phyloP scores from a whole-genome alignment of 2,888 invertebrate genomes.

The Phaonia tiefii region DNA sequence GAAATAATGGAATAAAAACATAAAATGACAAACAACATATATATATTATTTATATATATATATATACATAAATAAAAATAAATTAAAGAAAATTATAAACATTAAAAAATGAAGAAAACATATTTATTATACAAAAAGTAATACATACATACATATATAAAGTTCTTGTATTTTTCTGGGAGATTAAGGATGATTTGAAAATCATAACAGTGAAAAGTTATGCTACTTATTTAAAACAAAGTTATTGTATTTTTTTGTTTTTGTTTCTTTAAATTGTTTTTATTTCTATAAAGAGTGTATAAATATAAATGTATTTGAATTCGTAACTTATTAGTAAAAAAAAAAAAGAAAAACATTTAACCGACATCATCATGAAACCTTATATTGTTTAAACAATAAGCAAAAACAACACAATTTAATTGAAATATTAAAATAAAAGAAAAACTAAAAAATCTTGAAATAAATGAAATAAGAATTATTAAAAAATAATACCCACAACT shows the following conservation, averaged over 20 bases:
- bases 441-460: constrained; percentile 44
- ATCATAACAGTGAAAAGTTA: too few relatives aligned
- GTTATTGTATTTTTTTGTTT: too few relatives aligned
- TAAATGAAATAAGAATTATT: constrained; percentile 22
- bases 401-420: constrained; percentile 61
- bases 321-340: constrained; percentile 62
- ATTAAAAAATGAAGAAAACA: constrained; percentile 23
- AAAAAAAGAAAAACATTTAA: constrained; percentile 11
- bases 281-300: constrained; percentile 39
- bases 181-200: background rate
- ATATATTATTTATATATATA: too few relatives aligned
- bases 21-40: constrained; percentile 1
- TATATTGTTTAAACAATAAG: constrained; percentile 59
- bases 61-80: background rate
- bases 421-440: constrained; percentile 49
- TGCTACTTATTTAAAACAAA: constrained; percentile 47
- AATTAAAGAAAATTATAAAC: constrained; percentile 11
- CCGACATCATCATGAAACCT: constrained; percentile 14
- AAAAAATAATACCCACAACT: constrained; percentile 22
- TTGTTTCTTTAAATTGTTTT: constrained; percentile 34
- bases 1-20: constrained; percentile 24
- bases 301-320: constrained; percentile 63
- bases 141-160: constrained; percentile 6
- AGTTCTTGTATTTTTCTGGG: background rate
- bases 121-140: constrained; percentile 27